Evolutionary conservation across 1,140 invertebrate species (phyloP), one percentile per base, ranked within the genome.

Genomic region (Trichonephila clavipes): DNA sequence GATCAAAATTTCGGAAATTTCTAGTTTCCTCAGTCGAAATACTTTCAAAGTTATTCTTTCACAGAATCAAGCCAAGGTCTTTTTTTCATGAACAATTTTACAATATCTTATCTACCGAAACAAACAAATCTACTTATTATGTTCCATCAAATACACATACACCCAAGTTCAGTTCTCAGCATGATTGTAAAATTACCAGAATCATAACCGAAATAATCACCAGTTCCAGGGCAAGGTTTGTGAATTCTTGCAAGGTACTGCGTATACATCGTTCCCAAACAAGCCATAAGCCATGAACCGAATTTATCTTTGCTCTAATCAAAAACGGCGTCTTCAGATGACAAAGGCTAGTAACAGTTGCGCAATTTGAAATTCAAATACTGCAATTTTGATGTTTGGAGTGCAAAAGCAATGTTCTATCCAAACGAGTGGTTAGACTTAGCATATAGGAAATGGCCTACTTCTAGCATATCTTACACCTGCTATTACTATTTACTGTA

Each of bases 351-450:
- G 58, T 59, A 85, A 85, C 83, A 85, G 83, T 85, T 85, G 83
- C 83, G 83, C 83, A 88, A 93, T 93, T 44, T 88, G 92, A 88
- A 92, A 92, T 88, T 88, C 86, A 93, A 93, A 93, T 88, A 34
- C 66, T 81, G 28, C 40, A 77, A 87, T 87, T 87, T 64, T 72
- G 81, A 62, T 66, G 18, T 34, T 91, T 34, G n/a, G 19, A 64
- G 59, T 88, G 66, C 61, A 82, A 93, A 88, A 92, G 85, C 44
- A 58, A 24, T 44, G 34, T 61, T n/a, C n/a, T 62, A 81, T 61
- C 72, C 58, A 62, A 82, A 83, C 89, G 51, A 82, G 72, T 81
- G 69, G 58, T 81, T 62, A 90, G 61, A 89, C 89, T 61, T 88
- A 62, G 51, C 72, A 51, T 83, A 81, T 92, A 69, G 92, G 92